Evolutionary conservation across 64 coral and sea anemone genomes (phyloP).

Genomic region (Stichodactyla mertensii): DNA sequence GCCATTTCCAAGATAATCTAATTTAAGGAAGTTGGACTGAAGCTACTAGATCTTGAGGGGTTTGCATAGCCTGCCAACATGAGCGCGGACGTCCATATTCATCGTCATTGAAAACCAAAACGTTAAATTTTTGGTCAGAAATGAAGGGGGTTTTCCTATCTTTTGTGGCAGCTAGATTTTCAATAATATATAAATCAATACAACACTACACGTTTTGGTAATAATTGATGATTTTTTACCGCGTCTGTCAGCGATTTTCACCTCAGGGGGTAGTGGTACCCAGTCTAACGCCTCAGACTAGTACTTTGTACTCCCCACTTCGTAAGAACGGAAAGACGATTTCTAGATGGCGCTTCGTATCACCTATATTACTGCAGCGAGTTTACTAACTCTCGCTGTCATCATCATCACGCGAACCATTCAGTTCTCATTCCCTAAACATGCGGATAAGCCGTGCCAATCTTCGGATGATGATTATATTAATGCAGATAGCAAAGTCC

Average conservation of each 20-base stretch:
- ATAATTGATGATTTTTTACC: not conserved
- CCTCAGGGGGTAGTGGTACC: not conserved
- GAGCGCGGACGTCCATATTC: no score
- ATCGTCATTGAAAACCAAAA: no score
- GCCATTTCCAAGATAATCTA: no score
- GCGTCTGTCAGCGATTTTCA: not conserved
- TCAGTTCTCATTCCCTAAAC: conserved; percentile 35
- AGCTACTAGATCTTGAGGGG: no score
- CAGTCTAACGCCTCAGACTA: not conserved
- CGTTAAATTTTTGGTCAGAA: no score
- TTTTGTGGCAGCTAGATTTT: not conserved
- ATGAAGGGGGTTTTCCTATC: not conserved
- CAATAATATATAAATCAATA: no score
- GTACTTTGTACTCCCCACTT: not conserved
- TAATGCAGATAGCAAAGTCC: conserved; percentile 15
- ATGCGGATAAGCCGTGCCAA: conserved; percentile 30
- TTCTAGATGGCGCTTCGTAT: conserved; percentile 36
- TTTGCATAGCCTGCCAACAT: no score
- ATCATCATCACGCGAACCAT: conserved; percentile 48
- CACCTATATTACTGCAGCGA: conserved; percentile 3
- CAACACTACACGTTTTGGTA: not conserved
- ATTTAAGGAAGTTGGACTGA: no score
- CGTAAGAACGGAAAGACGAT: not conserved
- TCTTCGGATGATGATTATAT: conserved; percentile 55
- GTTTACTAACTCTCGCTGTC: conserved; percentile 22